Percentiles rank a stretch among this genome's conserved stretches.
Evolutionary conservation across 2,888 invertebrate species (phyloP).

Genomic region (Cyaniris semiargus): DNA sequence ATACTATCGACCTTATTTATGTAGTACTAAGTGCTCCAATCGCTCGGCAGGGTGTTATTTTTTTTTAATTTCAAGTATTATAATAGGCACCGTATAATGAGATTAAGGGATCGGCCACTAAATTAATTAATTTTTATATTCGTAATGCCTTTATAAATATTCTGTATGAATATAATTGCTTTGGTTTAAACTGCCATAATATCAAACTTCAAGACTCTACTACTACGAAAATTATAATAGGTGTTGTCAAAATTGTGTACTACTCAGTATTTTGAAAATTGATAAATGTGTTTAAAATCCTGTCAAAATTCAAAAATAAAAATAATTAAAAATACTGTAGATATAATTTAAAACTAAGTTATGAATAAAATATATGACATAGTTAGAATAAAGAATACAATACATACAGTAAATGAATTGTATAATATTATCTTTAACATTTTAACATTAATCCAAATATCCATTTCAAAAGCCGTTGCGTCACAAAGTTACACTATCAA

Average conservation of each 20-base stretch:
- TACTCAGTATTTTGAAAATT: too few species aligned
- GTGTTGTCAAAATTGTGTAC: too few species aligned
- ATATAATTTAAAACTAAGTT: too few species aligned
- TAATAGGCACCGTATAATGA: slow-evolving; percentile 16
- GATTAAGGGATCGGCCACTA: slow-evolving; percentile 20
- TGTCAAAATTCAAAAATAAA: too few species aligned
- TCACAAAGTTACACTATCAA: slow-evolving; percentile 17
- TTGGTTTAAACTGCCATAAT: background rate
- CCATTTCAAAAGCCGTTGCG: background rate
- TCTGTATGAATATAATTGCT: background rate
- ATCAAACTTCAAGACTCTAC: background rate
- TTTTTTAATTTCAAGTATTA: slow-evolving; percentile 18
- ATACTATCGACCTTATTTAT: slow-evolving; percentile 40
- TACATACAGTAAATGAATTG: background rate
- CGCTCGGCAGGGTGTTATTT: background rate
- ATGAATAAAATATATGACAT: background rate
- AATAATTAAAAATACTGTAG: background rate
- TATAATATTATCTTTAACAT: background rate
- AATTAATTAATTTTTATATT: slow-evolving; percentile 21
- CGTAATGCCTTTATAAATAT: slow-evolving; percentile 14
- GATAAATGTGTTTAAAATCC: too few species aligned
- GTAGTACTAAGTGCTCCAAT: background rate
- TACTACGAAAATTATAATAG: too few species aligned
- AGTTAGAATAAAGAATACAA: too few species aligned
- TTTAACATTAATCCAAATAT: background rate